Conservation (phyloP, 2,888 invertebrate genomes). For the Apoda limacodes region DNA sequence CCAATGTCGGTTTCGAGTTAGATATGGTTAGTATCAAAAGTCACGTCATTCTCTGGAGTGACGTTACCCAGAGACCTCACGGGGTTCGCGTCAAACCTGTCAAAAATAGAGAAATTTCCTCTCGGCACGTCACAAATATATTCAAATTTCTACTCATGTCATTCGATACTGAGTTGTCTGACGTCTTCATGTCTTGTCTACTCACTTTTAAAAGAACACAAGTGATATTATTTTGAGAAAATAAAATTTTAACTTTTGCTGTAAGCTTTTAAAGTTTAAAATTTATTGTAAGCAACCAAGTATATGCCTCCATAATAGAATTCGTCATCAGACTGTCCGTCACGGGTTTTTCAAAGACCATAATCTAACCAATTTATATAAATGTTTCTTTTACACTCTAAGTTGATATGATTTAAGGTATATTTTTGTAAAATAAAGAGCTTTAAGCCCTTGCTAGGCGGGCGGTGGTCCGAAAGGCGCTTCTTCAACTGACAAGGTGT, state of each 20-base stretch:
- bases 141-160: constrained; percentile 51
- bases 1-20: no score
- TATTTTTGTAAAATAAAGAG: constrained; percentile 18
- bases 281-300: constrained; percentile 5
- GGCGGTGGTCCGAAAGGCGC: constrained; percentile 44
- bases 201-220: no score
- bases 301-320: constrained; percentile 39
- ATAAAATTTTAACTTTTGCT: constrained; percentile 20
- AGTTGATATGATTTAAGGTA: constrained; percentile 6
- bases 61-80: constrained; percentile 23
- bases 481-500: constrained; percentile 49
- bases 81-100: constrained; percentile 37
- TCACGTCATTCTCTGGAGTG: constrained; percentile 32
- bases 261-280: constrained; percentile 5
- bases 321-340: constrained; percentile 56
- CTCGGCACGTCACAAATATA: constrained; percentile 53
- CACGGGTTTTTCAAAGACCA: constrained; percentile 37
- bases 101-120: constrained; percentile 55
- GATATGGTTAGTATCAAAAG: constrained; percentile 29
- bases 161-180: constrained; percentile 49
- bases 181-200: constrained; percentile 55
- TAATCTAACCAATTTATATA: constrained; percentile 19
- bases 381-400: constrained; percentile 21
- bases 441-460: constrained; percentile 29
- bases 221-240: no score